These are phyloP conservation scores for Cyrtodaria siliqua DNA, from an alignment of 2,888 invertebrate genomes.

Conservation along the genomic window DNA sequence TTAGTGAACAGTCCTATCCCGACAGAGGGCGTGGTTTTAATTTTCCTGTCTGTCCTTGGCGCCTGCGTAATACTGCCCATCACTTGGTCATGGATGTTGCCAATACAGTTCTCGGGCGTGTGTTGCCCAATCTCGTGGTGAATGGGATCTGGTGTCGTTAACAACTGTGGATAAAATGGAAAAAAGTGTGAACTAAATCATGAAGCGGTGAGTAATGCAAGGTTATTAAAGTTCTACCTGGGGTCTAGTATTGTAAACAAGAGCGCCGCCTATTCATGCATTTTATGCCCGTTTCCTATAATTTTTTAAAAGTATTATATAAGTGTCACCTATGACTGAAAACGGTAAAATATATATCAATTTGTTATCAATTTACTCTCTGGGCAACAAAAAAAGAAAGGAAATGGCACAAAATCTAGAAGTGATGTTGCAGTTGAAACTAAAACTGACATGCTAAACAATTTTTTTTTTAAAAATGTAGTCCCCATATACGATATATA, in stretches of 20 bases:
- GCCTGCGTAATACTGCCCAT: slow-evolving; percentile 46
- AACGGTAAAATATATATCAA: no score
- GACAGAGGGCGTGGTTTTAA: slow-evolving; percentile 5
- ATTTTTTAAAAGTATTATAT: no score
- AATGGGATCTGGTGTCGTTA: slow-evolving; percentile 44
- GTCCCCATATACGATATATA: no score
- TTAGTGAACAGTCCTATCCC: slow-evolving; percentile 32
- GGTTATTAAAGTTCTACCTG: not conserved
- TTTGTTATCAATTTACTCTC: no score
- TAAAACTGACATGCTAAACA: no score
- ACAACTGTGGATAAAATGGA: slow-evolving; percentile 25
- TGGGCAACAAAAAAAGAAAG: no score
- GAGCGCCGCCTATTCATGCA: no score
- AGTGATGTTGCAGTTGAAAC: no score
- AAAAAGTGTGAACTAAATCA: slow-evolving; percentile 1
- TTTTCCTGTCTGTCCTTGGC: slow-evolving; percentile 36
- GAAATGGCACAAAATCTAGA: no score
- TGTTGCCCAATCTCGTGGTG: slow-evolving; percentile 19
- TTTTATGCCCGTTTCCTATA: no score
- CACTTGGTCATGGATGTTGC: slow-evolving; percentile 57
- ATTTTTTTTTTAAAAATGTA: no score
- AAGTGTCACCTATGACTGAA: no score
- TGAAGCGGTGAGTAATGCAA: not conserved
- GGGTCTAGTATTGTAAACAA: not conserved
- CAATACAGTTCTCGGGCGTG: slow-evolving; percentile 55